Evolutionary conservation across 2,113 vertebrate genomes (phyloP).

Genomic region (Opisthocomus hoazin): DNA sequence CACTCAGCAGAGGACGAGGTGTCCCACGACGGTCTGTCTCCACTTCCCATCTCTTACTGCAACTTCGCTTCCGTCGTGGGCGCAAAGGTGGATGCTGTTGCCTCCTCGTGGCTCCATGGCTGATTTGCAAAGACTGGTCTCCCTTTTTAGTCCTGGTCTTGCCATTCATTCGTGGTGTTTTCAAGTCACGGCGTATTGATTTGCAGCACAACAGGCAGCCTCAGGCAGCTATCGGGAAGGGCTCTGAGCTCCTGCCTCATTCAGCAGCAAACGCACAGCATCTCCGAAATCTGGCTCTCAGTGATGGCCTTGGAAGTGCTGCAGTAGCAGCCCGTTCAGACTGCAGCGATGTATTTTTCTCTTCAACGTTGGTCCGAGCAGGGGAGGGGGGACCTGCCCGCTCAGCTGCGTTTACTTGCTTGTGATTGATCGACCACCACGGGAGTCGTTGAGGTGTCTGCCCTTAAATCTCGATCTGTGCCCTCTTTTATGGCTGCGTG

Average conservation of each 20-base stretch:
- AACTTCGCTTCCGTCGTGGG: neutral
- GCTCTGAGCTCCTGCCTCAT: neutral
- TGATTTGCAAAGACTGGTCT: neutral
- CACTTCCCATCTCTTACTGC: neutral
- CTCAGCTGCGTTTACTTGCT: neutral
- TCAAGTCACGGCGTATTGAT: neutral
- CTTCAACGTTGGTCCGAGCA: neutral
- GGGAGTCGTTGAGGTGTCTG: neutral
- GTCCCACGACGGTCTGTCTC: neutral
- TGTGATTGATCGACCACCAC: neutral
- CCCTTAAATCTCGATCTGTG: neutral
- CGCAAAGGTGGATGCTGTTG: neutral
- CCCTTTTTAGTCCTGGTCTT: neutral
- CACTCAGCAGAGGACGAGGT: neutral
- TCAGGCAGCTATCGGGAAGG: neutral
- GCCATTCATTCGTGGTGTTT: neutral
- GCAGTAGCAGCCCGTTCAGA: neutral
- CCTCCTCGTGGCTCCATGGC: neutral
- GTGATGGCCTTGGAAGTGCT: neutral
- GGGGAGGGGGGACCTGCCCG: neutral
- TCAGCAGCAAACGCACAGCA: accelerated
- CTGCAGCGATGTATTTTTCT: neutral
- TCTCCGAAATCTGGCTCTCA: neutral
- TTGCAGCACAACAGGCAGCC: neutral
- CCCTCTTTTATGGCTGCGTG: neutral